These are phyloP conservation scores for Bothrops alternatus DNA, from an alignment of 2,797 vertebrate species.

Conservation along the genomic window DNA sequence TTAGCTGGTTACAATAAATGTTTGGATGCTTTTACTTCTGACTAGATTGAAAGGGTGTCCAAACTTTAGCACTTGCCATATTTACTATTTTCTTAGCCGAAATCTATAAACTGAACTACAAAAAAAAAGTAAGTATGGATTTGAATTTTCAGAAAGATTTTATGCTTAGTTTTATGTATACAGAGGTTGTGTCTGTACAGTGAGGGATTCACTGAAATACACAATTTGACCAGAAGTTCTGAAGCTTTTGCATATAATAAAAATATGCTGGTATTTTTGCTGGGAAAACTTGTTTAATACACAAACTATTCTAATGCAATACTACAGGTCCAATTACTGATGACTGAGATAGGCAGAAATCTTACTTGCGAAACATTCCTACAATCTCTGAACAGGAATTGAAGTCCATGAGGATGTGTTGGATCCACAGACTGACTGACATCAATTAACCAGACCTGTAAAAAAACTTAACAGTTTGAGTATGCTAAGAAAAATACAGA, in stretches of 20 bases:
- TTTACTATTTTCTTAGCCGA: not conserved
- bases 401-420: constrained; percentile 89
- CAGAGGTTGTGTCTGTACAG: too few species aligned
- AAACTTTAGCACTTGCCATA: not conserved
- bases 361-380: constrained; percentile 91
- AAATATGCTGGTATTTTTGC: not conserved
- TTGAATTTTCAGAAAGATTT: not conserved
- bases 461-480: constrained; percentile 28
- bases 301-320: not conserved
- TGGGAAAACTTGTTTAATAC: not conserved
- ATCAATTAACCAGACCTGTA: constrained; percentile 94
- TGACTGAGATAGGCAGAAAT: not conserved
- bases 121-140: not conserved
- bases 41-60: not conserved
- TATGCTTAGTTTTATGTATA: not conserved
- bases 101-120: not conserved
- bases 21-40: not conserved
- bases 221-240: not conserved
- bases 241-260: not conserved
- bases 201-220: not conserved
- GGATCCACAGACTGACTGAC: constrained; percentile 97
- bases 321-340: not conserved
- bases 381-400: constrained; percentile 96
- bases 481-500: not conserved
- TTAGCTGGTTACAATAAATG: not conserved